Evolutionary conservation across 2,797 vertebrate genomes (phyloP).

Genomic region (Euthynnus affinis): DNA sequence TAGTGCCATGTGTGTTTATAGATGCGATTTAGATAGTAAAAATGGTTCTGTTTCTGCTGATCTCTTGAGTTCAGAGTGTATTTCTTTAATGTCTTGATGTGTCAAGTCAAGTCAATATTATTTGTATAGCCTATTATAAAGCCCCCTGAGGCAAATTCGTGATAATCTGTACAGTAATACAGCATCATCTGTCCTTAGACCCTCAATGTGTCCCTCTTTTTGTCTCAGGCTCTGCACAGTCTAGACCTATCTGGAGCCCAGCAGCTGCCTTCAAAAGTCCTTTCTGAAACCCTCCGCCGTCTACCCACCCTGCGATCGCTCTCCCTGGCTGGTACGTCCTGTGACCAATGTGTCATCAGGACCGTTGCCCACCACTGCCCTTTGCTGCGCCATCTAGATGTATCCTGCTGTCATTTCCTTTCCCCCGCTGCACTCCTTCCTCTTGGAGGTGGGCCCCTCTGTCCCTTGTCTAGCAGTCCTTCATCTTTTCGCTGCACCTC

Average conservation of each 20-base stretch:
- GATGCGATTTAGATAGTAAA: neutral
- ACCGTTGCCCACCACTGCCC: slow-evolving; percentile 79
- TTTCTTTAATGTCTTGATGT: neutral
- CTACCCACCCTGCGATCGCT: slow-evolving; percentile 83
- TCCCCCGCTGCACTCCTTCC: slow-evolving; percentile 78
- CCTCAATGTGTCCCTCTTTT: neutral
- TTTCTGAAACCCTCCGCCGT: slow-evolving; percentile 79
- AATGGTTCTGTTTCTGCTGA: neutral
- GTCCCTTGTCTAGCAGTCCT: slow-evolving; percentile 7
- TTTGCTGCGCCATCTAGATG: slow-evolving; percentile 84
- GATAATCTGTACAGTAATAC: no score
- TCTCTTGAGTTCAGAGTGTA: neutral
- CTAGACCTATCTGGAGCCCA: slow-evolving; percentile 76
- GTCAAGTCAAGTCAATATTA: neutral
- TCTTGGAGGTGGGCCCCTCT: slow-evolving; percentile 72
- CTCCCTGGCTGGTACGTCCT: slow-evolving; percentile 83
- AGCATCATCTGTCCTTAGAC: no score
- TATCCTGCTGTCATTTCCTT: slow-evolving; percentile 86
- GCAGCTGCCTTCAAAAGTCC: slow-evolving; percentile 74
- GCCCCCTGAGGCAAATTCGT: no score
- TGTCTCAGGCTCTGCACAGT: slow-evolving; percentile 63
- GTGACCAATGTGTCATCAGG: slow-evolving; percentile 80
- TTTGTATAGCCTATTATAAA: no score
- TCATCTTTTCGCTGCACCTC: slow-evolving; percentile 14
- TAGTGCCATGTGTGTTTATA: neutral